Percentiles rank a stretch among this genome's conserved stretches.
These are phyloP conservation scores for Blastomussa wellsi DNA, from an alignment of 92 coral and sea anemone species.

Conservation along the genomic window DNA sequence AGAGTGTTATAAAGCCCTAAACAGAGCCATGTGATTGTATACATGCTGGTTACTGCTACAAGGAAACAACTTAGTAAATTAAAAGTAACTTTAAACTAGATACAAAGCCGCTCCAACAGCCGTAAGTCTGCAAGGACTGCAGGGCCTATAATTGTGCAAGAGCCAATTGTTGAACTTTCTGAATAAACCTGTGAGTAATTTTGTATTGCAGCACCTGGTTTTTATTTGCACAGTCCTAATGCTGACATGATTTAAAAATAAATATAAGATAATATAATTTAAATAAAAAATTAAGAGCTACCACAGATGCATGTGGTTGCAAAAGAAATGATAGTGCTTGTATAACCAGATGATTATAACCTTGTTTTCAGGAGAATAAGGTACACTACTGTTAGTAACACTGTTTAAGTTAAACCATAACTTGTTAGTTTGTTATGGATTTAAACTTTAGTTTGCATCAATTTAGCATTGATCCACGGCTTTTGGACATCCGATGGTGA, in stretches of 20 bases:
- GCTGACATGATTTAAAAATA: neutral
- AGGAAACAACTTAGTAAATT: neutral
- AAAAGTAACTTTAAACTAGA: conserved; percentile 29
- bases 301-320: neutral
- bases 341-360: neutral
- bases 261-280: neutral
- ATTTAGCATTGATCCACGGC: too few species aligned
- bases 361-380: neutral
- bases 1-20: neutral
- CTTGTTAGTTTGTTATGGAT: too few species aligned
- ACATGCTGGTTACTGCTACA: neutral
- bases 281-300: neutral
- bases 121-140: conserved; percentile 52
- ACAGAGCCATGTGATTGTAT: neutral
- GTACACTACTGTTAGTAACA: too few species aligned
- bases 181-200: conserved; percentile 46
- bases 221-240: neutral
- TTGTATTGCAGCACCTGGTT: neutral
- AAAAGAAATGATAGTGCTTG: neutral
- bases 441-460: too few species aligned
- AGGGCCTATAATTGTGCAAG: conserved; percentile 12
- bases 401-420: neutral
- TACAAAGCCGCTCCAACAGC: conserved; percentile 48
- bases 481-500: too few species aligned
- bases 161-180: conserved; percentile 46